Percentiles rank a stretch among this genome's conserved stretches.
Conservation (phyloP, 2,113 vertebrate species). For the Solea solea region DNA sequence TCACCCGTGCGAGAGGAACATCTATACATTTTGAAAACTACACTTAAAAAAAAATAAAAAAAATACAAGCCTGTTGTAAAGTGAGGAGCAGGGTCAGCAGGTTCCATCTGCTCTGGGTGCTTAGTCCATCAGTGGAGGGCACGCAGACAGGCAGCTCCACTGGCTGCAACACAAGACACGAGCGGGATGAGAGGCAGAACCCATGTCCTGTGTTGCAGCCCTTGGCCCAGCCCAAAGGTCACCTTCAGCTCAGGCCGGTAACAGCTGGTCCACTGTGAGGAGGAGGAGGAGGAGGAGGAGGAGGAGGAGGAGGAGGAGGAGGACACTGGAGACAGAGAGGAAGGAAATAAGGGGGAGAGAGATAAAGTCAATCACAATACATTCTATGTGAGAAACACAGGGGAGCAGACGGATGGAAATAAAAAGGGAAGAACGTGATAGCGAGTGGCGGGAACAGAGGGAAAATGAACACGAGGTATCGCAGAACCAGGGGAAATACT, state of each 20-base stretch:
- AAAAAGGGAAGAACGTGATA: conserved; percentile 27
- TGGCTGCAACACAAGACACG: conserved; percentile 90
- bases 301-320: conserved; percentile 29
- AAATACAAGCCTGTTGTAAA: background rate
- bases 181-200: conserved; percentile 79
- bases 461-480: conserved; percentile 23
- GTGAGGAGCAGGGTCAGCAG: conserved; percentile 1
- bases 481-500: conserved; percentile 39
- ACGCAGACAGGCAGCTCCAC: conserved; percentile 73
- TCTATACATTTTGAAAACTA: conserved; percentile 8
- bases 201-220: conserved; percentile 89
- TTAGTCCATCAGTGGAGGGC: conserved; percentile 10
- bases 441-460: conserved; percentile 3
- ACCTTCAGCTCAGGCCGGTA: conserved; percentile 64
- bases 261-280: conserved; percentile 58
- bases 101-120: conserved; percentile 33
- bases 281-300: conserved; percentile 20
- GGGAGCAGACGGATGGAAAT: conserved; percentile 34
- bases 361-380: conserved; percentile 60
- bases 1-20: conserved; percentile 9
- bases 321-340: conserved; percentile 24
- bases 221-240: conserved; percentile 76
- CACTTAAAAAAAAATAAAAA: background rate
- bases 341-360: conserved; percentile 19
- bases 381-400: conserved; percentile 47